Base-by-base conservation (phyloP, 2,113 vertebrate species). In the Pithys albifrons region DNA sequence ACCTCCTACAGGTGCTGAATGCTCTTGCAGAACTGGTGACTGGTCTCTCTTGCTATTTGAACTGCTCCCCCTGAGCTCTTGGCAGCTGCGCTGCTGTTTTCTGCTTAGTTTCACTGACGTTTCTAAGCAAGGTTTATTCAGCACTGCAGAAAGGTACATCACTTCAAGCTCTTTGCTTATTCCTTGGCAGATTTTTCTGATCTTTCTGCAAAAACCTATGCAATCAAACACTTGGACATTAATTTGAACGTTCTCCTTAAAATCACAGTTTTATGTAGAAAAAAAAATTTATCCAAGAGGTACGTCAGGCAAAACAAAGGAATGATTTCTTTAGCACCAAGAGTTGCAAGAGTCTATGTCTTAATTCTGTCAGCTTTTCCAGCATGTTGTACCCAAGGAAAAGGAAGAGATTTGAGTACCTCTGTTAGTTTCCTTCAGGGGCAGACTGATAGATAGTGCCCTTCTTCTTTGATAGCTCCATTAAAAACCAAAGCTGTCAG, bases 331-430 rank as follows among this genome's bases (percentile, higher is more conserved):
- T 90, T 71, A 90, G 62, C 49, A 64, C 3, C 11, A 6, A 3
- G 3, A 62, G 19, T 4, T 62, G 10, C 12, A 43, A 7, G 54
- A 85, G 17, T 14, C 33, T 0, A 0, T 46, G 27, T 35, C 28
- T 76, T 55, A 9, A 28, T 54, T 87, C 89, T 76, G 7, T 28
- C 76, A 65, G 29, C 13, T 20, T 64, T 91, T 35, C n/a, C 14
- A 49, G 51, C 19, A 16, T 31, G 19, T 13, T 43, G 77, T 39
- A 41, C 24, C 14, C 13, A 48, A 5, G 41, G 55, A 28, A 39
- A 52, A 71, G 12, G 18, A 78, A 74, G 23, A 19, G n/a, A 19
- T 88, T 54, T 62, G 64, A 71, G 18, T 54, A 75, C 28, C 46
- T 78, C 62, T 70, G 8, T 24, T 52, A 27, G 45, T 85, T 79